Percentiles rank a stretch among this genome's conserved stretches.
phyloP scores from a whole-genome alignment of 2,113 vertebrate genomes.

The Amblyornis subalaris region DNA sequence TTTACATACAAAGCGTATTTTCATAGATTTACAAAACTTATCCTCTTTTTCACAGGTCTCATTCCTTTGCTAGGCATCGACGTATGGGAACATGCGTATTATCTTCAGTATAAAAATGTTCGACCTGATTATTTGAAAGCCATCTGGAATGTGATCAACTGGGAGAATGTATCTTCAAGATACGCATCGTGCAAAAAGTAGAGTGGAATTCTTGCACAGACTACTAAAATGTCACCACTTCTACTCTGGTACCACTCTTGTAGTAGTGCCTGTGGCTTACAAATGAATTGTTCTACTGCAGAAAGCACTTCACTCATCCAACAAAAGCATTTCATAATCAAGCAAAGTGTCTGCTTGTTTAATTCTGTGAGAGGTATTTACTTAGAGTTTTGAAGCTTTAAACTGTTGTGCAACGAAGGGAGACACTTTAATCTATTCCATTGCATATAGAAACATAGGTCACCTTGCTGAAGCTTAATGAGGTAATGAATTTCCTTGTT shows the following conservation, averaged over 20 bases:
- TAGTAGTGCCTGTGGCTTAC: background rate
- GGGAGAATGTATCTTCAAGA: constrained; percentile 90
- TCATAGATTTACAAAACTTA: background rate
- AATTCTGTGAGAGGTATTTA: constrained; percentile 19
- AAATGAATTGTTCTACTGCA: constrained; percentile 6
- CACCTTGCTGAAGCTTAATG: constrained; percentile 17
- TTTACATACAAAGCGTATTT: background rate
- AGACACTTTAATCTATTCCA: background rate
- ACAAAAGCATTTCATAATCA: constrained; percentile 42
- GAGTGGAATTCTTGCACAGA: background rate
- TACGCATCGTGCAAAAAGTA: constrained; percentile 84
- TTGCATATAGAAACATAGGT: background rate
- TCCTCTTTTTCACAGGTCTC: constrained; percentile 75
- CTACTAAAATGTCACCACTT: background rate
- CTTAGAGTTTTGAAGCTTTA: constrained; percentile 44
- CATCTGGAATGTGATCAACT: constrained; percentile 95
- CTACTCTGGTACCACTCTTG: constrained; percentile 18
- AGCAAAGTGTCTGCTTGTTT: constrained; percentile 37
- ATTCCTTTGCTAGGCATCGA: constrained; percentile 94
- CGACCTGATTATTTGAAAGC: constrained; percentile 96
- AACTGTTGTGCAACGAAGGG: constrained; percentile 10
- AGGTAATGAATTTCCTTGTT: constrained; percentile 29
- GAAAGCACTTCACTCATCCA: constrained; percentile 35
- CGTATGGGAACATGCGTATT: constrained; percentile 98
- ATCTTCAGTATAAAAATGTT: constrained; percentile 98